Conservation (phyloP, 2,113 vertebrate genomes). For the Pantherophis guttatus region DNA sequence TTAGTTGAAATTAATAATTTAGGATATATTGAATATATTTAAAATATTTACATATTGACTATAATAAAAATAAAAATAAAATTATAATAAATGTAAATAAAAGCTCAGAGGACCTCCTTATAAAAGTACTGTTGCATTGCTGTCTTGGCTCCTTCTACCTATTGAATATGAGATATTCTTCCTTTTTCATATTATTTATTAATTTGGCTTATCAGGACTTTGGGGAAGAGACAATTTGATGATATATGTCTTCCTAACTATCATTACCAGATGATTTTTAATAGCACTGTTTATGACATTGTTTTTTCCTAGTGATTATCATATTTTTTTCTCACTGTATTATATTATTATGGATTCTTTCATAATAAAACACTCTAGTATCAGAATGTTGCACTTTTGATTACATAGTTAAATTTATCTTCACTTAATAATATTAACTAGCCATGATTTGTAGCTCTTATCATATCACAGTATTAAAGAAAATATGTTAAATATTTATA, state of each 20-base stretch:
- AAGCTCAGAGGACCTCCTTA: neutral
- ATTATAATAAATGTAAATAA: neutral
- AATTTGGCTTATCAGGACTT: fast-evolving
- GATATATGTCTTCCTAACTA: neutral
- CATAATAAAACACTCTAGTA: too few species aligned
- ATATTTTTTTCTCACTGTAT: neutral
- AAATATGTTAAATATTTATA: neutral
- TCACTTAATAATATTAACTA: neutral
- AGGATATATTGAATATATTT: neutral
- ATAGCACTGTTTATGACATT: neutral
- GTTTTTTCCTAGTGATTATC: neutral
- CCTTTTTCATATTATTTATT: neutral
- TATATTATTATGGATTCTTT: neutral
- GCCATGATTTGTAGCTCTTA: neutral
- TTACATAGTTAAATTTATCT: neutral
- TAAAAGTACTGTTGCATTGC: neutral
- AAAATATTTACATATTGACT: neutral
- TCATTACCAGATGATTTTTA: neutral
- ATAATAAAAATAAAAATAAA: neutral
- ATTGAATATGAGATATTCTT: neutral
- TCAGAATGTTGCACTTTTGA: neutral
- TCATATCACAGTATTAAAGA: neutral
- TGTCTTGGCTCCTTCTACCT: neutral
- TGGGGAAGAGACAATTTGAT: neutral
- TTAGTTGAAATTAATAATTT: neutral